Base-by-base conservation (phyloP, 2,113 vertebrate genomes). In the Spea bombifrons region DNA sequence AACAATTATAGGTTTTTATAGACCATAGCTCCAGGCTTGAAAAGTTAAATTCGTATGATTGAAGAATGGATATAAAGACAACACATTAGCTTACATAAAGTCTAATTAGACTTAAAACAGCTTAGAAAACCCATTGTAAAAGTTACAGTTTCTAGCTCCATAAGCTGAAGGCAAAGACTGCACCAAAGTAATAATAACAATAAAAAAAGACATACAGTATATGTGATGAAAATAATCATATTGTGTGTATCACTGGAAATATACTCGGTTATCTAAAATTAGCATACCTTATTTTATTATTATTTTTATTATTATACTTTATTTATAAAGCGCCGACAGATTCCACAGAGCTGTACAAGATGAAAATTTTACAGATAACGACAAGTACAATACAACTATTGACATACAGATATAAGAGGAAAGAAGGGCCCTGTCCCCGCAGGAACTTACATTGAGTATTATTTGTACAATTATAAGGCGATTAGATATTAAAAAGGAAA, bases 61-160 rank as follows among this genome's bases (percentile, higher is more conserved):
- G 70, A 73, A 57, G 76, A 79, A 79, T 66, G 70, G 69, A 63
- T 46, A 49, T 79, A 79, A 79, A 73, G 76, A 79, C 73, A 79
- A 79, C 70, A 73, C 69, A 79, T 57, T 72, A 49, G 69, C 61
- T 79, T 66, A 73, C 70, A 79, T 79, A 73, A 79, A 79, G 76
- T 66, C 76, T 73, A 79, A 79, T 72, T 79, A 79, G 76, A 79
- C 59, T 79, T 79, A 73, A 79, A 79, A 66, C 70, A 16, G 61
- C 73, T 79, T 66, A 13, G 49, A 79, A 73, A 79, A 66, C 3
- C 76, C 49, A 78, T 79, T 73, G 17, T n/a, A 72, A 15, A 72
- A 72, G 66, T 72, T 66, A 57, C 76, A 46, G 17, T 78, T 73
- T 78, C 55, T 79, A 53, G 53, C 49, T 52, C 48, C 44, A 17